Percentiles rank a stretch among this genome's conserved stretches.
Conservation (phyloP, 2,888 invertebrate species). For the Cylloceria caligata region DNA sequence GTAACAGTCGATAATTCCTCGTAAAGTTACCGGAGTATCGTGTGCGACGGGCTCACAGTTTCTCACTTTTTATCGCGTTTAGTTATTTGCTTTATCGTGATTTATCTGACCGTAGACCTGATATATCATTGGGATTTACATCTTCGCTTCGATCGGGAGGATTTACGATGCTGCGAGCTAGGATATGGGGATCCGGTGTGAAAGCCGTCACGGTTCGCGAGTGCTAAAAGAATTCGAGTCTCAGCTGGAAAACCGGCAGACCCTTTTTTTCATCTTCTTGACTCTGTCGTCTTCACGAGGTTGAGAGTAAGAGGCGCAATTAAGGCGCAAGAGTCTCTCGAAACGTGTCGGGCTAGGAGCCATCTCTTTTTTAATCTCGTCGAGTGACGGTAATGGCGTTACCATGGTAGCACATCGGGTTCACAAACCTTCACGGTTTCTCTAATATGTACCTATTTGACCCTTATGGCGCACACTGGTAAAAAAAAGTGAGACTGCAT, state of each 20-base stretch:
- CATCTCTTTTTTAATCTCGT: conserved; percentile 71
- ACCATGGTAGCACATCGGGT: conserved; percentile 59
- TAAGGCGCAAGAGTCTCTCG: conserved; percentile 2
- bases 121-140: conserved; percentile 49
- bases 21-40: conserved; percentile 27
- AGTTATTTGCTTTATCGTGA: conserved; percentile 63
- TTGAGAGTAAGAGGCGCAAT: conserved; percentile 1
- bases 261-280: conserved; percentile 18
- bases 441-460: not conserved
- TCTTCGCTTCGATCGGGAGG: conserved; percentile 45
- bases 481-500: no score
- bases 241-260: conserved; percentile 3
- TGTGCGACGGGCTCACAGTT: conserved; percentile 34
- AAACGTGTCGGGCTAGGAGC: conserved; percentile 63
- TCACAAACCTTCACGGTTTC: conserved; percentile 25
- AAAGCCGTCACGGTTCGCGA: conserved; percentile 30
- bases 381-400: conserved; percentile 64
- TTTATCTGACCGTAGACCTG: conserved; percentile 51
- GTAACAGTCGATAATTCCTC: conserved; percentile 53
- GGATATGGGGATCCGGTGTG: conserved; percentile 22
- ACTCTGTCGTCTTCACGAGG: conserved; percentile 8
- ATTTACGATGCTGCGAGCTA: conserved; percentile 41
- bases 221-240: conserved; percentile 21
- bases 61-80: conserved; percentile 44
- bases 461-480: conserved; percentile 13